phyloP scores from a whole-genome alignment of 2,888 invertebrate species.

The Acleris literana region DNA sequence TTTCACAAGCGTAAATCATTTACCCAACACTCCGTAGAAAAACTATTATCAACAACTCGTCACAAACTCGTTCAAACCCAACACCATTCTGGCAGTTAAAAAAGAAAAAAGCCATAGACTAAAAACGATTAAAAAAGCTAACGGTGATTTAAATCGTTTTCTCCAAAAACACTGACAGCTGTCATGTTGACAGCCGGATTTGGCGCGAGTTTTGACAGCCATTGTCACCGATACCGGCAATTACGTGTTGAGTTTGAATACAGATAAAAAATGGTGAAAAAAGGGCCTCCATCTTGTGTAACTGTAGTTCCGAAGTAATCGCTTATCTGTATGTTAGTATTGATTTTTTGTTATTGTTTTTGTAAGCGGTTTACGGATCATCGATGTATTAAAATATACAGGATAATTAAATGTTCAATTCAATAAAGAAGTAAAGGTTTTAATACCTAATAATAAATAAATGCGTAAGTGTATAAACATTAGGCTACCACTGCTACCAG shows the following conservation, averaged over 20 bases:
- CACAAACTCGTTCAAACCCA: no score
- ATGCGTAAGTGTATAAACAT: no score
- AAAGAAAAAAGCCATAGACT: background rate
- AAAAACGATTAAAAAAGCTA: slow-evolving; percentile 10
- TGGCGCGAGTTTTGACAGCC: slow-evolving; percentile 54
- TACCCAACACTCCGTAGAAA: no score
- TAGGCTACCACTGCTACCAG: no score
- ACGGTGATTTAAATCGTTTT: slow-evolving; percentile 28
- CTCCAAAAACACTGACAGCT: slow-evolving; percentile 52
- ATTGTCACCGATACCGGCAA: slow-evolving; percentile 56
- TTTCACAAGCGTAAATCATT: no score
- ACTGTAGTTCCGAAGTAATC: slow-evolving; percentile 23
- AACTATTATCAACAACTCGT: no score
- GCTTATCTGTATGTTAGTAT: slow-evolving; percentile 6
- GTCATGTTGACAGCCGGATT: slow-evolving; percentile 61
- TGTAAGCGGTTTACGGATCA: background rate
- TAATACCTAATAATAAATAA: no score
- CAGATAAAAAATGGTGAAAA: slow-evolving; percentile 30
- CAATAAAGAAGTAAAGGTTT: no score
- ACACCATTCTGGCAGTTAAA: slow-evolving; percentile 6
- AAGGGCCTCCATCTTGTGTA: slow-evolving; percentile 27
- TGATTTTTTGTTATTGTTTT: slow-evolving; percentile 3
- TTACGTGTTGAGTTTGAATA: slow-evolving; percentile 42
- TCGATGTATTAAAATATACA: background rate
- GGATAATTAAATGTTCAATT: no score